Evolutionary conservation across 2,113 vertebrate genomes (phyloP), one percentile per base, ranked within the genome.

Genomic region (Halcyon senegalensis): DNA sequence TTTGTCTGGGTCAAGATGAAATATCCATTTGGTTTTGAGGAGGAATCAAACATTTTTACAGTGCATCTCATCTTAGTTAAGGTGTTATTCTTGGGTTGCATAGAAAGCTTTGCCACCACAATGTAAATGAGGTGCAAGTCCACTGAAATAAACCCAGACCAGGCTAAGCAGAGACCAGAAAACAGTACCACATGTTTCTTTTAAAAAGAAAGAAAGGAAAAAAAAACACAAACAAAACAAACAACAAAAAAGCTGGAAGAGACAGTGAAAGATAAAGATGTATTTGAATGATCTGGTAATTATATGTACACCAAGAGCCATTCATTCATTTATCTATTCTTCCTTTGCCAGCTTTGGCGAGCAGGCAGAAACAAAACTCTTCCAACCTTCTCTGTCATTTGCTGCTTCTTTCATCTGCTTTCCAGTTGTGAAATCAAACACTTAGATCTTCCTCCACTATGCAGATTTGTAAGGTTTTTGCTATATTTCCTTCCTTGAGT

Each of bases 1-100:
- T 95, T 96, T 95, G 50, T 76, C 85, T 95, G 78, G 48, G 35
- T 88, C 89, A 88, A 79, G 76, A 72, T 87, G 80, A 94, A 94
- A 87, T 73, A 83, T 43, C 41, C 10, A 1, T 74, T 97, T 83
- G 55, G 28, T 75, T 88, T 72, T 80, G 51, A 84, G 73, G 18
- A 60, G 17, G 30, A 94, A 87, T 87, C 55, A 69, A 70, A 46
- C 23, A 46, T 76, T 84, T 80, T 94, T 91, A 39, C 39, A 64
- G 19, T 2, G 10, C 16, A 33, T 62, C 10, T 43, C 23, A 4
- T 67, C 50, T 82, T 50, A 50, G 24, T 76, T 78, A 44, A 84
- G 69, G 48, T n/a, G 19, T 68, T 92, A 25, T 87, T 93, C 41
- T 68, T 79, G 44, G 16, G 31, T 50, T 69, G 28, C 43, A 91